Base-by-base conservation (phyloP, 2,888 invertebrate genomes). In the Byasa hedistus region DNA sequence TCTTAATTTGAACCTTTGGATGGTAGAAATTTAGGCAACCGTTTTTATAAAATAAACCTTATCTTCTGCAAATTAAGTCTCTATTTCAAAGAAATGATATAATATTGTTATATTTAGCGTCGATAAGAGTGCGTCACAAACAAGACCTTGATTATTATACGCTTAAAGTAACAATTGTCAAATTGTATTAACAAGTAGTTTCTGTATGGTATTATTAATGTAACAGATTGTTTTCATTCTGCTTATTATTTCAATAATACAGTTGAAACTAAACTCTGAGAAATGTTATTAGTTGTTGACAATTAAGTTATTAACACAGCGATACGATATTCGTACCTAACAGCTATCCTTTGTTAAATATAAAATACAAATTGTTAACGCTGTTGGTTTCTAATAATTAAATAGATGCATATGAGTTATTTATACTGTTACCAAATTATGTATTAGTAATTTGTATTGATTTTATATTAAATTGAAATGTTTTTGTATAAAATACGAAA, bases 71-170 rank as follows among this genome's bases (percentile, higher is more conserved):
- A 17, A 15, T 21, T 63, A 57, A 8, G n/a, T 44, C 7, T 63
- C 21, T 3, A 3, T 27, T 63, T 57, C 21, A n/a, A 17, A 44
- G 21, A 21, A 22, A 57, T 5, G 39, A 54, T 24, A 17, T n/a
- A 0, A 39, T 58, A 64, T 60, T 52, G 3, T 39, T 44, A 56
- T 56, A 51, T 55, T 62, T 55, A 55, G 55, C 55, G 62, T 39
- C 21, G 44, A 12, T 19, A n/a, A 19, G 3, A 7, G 27, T 44
- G 15, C 66, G 62, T 62, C 54, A 52, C 24, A 39, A 23, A 23
- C 5, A 66, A 57, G 21, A 27, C 65, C 55, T 62, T 44, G 54
- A 58, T 55, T 27, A 61, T 61, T 58, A 17, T 54, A 17, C 3
- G 52, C 15, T 54, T 54, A 22, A 48, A 5, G 19, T n/a, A 48